A percentile compares a stretch with the other conserved stretches of the same genome.
phyloP scores from a whole-genome alignment of 2,888 invertebrate species.

The Acrobasis repandana region DNA sequence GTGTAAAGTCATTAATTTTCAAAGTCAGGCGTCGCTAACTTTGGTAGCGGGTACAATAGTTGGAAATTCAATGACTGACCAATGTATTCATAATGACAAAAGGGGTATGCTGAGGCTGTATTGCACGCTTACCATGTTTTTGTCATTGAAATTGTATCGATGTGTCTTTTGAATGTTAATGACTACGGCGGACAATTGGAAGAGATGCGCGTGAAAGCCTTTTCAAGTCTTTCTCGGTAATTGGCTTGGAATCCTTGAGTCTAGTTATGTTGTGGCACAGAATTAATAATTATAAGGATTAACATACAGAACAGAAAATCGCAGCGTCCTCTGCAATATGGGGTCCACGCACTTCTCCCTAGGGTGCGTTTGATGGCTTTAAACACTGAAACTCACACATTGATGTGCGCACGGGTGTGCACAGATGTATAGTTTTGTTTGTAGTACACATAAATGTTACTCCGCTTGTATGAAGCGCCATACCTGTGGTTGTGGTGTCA shows the following conservation, averaged over 20 bases:
- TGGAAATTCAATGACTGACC: conserved; percentile 45
- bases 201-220: conserved; percentile 54
- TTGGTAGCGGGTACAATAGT: conserved; percentile 47
- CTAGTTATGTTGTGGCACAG: background rate
- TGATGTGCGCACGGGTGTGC: too few species aligned
- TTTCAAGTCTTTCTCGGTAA: conserved; percentile 48
- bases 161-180: conserved; percentile 52
- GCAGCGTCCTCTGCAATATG: too few species aligned
- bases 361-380: too few species aligned
- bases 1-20: conserved; percentile 72
- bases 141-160: conserved; percentile 66
- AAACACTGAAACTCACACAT: too few species aligned
- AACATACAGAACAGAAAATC: too few species aligned
- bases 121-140: conserved; percentile 60
- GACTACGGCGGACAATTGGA: conserved; percentile 39
- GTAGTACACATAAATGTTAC: too few species aligned
- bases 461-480: too few species aligned
- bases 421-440: too few species aligned
- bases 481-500: too few species aligned
- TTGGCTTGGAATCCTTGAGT: conserved; percentile 36
- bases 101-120: conserved; percentile 51
- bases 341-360: too few species aligned
- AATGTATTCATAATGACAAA: conserved; percentile 56
- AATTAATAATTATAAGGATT: too few species aligned
- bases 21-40: conserved; percentile 60